Conservation (phyloP, 2,888 invertebrate genomes). For the Reticulitermes lucifugus region DNA sequence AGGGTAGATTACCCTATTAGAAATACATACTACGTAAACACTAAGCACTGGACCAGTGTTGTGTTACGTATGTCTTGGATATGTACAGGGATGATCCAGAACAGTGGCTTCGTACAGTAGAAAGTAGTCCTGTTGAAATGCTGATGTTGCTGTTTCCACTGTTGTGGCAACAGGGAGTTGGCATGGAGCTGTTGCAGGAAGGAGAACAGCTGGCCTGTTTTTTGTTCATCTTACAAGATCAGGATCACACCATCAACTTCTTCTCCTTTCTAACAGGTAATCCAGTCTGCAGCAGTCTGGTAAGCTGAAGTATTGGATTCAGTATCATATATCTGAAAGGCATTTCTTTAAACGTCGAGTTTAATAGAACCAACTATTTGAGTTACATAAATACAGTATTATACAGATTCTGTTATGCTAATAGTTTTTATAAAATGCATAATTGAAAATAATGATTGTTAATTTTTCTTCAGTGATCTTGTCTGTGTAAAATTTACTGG, state of each 20-base stretch:
- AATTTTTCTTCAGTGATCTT: too few species aligned
- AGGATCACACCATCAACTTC: background rate
- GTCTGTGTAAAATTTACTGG: too few species aligned
- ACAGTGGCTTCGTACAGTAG: conserved; percentile 63
- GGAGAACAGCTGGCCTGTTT: background rate
- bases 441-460: too few species aligned
- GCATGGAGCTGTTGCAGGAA: conserved; percentile 8
- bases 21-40: too few species aligned
- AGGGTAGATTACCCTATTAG: too few species aligned
- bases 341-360: too few species aligned
- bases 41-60: background rate
- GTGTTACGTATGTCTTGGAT: background rate
- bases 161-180: conserved; percentile 64
- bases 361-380: too few species aligned
- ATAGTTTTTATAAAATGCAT: too few species aligned
- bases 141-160: conserved; percentile 56
- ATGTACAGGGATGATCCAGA: conserved; percentile 65
- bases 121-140: background rate
- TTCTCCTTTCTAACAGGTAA: conserved; percentile 51
- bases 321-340: too few species aligned
- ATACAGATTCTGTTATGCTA: too few species aligned
- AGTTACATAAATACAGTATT: too few species aligned
- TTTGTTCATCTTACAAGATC: conserved; percentile 12
- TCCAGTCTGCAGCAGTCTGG: conserved; percentile 49
- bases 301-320: too few species aligned